Percentiles rank a stretch among this genome's conserved stretches.
phyloP scores from a whole-genome alignment of 2,797 vertebrate species.

The Crax fasciolata region DNA sequence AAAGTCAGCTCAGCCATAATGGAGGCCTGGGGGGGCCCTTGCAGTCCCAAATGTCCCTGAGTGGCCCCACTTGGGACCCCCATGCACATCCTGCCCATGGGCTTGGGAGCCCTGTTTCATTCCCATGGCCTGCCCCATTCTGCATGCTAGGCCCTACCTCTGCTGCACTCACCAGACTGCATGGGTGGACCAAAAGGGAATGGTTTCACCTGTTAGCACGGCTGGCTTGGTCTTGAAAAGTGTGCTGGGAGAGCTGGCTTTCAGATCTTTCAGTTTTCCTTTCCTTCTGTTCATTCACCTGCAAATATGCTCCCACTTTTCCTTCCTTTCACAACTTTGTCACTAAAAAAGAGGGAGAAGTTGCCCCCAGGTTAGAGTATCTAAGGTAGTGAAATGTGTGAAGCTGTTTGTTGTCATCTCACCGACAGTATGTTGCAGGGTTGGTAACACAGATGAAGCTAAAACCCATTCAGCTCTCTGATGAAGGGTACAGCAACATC shows the following conservation, averaged over 20 bases:
- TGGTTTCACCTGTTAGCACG: not conserved
- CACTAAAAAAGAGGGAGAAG: not conserved
- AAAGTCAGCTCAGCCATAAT: not conserved
- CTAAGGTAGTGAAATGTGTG: not conserved
- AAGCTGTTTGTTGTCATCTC: not conserved
- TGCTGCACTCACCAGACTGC: not conserved
- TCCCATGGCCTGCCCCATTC: not conserved
- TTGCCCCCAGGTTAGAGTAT: not conserved
- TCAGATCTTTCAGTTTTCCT: not conserved
- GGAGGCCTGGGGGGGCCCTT: accelerated
- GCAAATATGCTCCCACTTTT: not conserved
- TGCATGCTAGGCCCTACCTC: not conserved
- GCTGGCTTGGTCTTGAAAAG: not conserved
- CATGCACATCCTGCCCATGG: accelerated
- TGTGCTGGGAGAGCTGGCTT: not conserved
- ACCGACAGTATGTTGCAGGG: not conserved
- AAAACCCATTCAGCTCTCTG: not conserved
- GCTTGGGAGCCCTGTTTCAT: accelerated
- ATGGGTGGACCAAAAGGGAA: not conserved
- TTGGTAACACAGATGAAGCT: not conserved
- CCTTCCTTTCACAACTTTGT: not conserved
- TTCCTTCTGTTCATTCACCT: not conserved
- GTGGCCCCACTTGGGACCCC: accelerated
- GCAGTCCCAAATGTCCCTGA: not conserved
- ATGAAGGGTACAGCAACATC: not conserved